Conservation (phyloP, 2,797 vertebrate species). For the Chelonia mydas region DNA sequence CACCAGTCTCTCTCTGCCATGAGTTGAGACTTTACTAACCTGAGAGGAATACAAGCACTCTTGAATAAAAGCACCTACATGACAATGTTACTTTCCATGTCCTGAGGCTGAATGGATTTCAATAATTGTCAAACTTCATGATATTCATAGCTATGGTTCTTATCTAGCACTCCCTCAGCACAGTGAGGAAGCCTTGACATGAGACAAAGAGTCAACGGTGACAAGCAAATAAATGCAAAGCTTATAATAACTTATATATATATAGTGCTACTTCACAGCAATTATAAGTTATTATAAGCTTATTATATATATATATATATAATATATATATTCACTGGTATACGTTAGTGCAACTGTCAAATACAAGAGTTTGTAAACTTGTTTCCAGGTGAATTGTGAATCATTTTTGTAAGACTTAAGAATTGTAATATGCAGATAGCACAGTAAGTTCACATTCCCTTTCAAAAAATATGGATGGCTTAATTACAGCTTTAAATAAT, state of each 20-base stretch:
- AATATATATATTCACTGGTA: neutral
- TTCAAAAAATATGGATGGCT: slow-evolving; percentile 59
- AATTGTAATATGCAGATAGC: neutral
- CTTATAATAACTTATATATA: neutral
- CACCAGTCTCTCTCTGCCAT: neutral
- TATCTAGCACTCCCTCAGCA: neutral
- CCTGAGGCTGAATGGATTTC: neutral
- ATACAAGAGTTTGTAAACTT: neutral
- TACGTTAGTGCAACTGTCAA: neutral
- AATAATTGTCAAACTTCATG: neutral
- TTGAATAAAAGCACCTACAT: fast-evolving
- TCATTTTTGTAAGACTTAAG: slow-evolving; percentile 14
- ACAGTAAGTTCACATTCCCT: slow-evolving; percentile 23
- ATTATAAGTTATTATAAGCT: too few species aligned
- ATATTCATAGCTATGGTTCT: neutral
- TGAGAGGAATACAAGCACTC: neutral
- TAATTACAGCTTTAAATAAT: slow-evolving; percentile 81
- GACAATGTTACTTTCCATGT: neutral
- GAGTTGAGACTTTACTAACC: neutral
- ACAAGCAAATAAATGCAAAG: neutral
- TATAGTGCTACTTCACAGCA: too few species aligned
- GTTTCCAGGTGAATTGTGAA: neutral
- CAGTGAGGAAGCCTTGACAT: neutral
- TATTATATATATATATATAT: too few species aligned
- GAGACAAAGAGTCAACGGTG: neutral